phyloP scores from a whole-genome alignment of 37 sponge, comb jelly and placozoan species.

The Cladorhizidae sp. region DNA sequence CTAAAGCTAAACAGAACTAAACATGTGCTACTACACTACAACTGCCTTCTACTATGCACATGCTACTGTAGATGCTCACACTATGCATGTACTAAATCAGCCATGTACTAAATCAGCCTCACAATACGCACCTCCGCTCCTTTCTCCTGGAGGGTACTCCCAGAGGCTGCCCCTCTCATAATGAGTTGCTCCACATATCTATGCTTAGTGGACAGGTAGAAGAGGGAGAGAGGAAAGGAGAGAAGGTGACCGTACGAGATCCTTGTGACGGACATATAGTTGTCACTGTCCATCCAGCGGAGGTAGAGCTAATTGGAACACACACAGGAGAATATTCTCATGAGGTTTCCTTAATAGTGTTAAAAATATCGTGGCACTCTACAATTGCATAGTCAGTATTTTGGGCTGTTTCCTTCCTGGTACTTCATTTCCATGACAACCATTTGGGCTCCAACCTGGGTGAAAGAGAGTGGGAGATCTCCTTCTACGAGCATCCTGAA shows the following conservation, averaged over 20 bases:
- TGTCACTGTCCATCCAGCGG: constrained; percentile 64
- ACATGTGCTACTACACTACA: background rate
- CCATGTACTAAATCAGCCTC: background rate
- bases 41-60: background rate
- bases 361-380: too few relatives aligned
- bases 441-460: too few relatives aligned
- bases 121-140: constrained; percentile 45
- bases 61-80: background rate
- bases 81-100: background rate
- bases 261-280: constrained; percentile 57
- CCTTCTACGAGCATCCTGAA: too few relatives aligned
- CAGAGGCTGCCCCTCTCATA: constrained; percentile 39
- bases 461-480: too few relatives aligned
- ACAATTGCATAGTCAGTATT: too few relatives aligned
- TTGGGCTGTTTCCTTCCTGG: too few relatives aligned
- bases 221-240: constrained; percentile 48
- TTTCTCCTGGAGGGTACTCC: constrained; percentile 31
- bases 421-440: too few relatives aligned
- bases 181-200: constrained; percentile 9
- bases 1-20: too few relatives aligned
- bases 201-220: constrained; percentile 35
- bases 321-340: background rate
- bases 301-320: constrained; percentile 35
- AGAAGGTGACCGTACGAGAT: constrained; percentile 29
- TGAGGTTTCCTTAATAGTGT: too few relatives aligned